Evolutionary conservation across 1,140 invertebrate genomes (phyloP).

Genomic region (Gyrodactylus salaris): DNA sequence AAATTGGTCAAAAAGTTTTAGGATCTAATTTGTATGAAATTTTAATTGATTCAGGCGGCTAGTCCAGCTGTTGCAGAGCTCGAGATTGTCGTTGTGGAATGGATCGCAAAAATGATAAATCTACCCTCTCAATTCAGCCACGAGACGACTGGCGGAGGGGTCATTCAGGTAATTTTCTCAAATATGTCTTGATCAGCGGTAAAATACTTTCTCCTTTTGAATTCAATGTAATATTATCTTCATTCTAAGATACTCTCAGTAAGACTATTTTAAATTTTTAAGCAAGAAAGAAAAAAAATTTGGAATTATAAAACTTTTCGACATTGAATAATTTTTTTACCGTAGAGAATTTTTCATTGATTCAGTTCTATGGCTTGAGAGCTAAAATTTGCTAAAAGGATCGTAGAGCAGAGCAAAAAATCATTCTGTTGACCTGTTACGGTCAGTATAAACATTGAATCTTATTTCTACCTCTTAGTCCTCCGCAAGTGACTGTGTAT

Average conservation of each 20-base stretch:
- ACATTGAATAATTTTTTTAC: neutral
- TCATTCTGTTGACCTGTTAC: too few relatives aligned
- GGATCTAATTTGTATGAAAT: neutral
- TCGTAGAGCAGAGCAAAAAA: too few relatives aligned
- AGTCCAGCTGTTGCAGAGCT: slow-evolving; percentile 85
- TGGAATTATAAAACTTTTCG: neutral
- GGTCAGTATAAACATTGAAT: neutral
- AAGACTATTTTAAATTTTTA: neutral
- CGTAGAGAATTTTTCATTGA: neutral
- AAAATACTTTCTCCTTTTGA: neutral
- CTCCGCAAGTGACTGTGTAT: slow-evolving; percentile 76
- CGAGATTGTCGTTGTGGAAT: slow-evolving; percentile 77
- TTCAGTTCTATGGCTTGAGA: neutral
- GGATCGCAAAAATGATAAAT: slow-evolving; percentile 52
- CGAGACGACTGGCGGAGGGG: slow-evolving; percentile 53
- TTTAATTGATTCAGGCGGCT: slow-evolving; percentile 32
- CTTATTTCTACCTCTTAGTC: slow-evolving; percentile 28
- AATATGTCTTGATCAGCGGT: neutral
- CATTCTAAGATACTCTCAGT: neutral
- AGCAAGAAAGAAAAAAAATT: neutral
- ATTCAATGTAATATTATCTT: neutral
- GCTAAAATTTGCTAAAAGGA: too few relatives aligned
- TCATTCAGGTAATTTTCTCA: slow-evolving; percentile 34
- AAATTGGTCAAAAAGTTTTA: neutral
- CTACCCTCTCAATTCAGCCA: slow-evolving; percentile 27